A percentile compares a stretch with the other conserved stretches of the same genome.
Evolutionary conservation across 2,113 vertebrate genomes (phyloP).

Genomic region (Halcyon senegalensis): DNA sequence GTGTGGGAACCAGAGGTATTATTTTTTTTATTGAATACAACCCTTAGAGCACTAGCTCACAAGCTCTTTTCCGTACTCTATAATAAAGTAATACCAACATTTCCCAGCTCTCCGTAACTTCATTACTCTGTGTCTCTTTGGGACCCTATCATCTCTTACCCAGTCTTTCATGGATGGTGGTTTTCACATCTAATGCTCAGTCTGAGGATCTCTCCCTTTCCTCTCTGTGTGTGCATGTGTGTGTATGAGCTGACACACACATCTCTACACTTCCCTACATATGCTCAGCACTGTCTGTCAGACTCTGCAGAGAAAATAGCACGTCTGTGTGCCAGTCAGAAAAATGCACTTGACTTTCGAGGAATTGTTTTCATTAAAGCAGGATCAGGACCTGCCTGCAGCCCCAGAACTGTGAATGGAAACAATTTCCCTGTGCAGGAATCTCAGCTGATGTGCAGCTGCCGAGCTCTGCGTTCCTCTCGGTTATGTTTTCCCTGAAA

Average conservation of each 20-base stretch:
- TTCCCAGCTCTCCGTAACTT: conserved; percentile 57
- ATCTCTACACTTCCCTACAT: fast-evolving
- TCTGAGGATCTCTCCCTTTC: neutral
- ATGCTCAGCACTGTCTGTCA: neutral
- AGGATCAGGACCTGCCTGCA: neutral
- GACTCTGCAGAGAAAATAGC: neutral
- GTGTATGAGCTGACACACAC: neutral
- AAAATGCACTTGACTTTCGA: neutral
- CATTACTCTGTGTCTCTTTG: conserved; percentile 45
- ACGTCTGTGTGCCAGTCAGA: neutral
- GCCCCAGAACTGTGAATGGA: conserved; percentile 9
- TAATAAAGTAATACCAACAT: conserved; percentile 69
- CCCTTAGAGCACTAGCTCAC: conserved; percentile 40
- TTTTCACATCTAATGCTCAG: neutral
- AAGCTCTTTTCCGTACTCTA: conserved; percentile 19
- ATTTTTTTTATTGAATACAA: conserved; percentile 68
- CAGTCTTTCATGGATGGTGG: neutral
- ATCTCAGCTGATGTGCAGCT: conserved; percentile 35
- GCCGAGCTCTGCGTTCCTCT: neutral
- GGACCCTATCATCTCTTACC: neutral
- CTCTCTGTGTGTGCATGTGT: no score
- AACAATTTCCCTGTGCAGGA: neutral
- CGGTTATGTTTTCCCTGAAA: neutral
- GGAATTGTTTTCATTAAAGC: conserved; percentile 17
- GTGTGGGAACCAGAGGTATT: conserved; percentile 56